Evolutionary conservation across 2,797 vertebrate genomes (phyloP).

Genomic region (Aratinga solstitialis): DNA sequence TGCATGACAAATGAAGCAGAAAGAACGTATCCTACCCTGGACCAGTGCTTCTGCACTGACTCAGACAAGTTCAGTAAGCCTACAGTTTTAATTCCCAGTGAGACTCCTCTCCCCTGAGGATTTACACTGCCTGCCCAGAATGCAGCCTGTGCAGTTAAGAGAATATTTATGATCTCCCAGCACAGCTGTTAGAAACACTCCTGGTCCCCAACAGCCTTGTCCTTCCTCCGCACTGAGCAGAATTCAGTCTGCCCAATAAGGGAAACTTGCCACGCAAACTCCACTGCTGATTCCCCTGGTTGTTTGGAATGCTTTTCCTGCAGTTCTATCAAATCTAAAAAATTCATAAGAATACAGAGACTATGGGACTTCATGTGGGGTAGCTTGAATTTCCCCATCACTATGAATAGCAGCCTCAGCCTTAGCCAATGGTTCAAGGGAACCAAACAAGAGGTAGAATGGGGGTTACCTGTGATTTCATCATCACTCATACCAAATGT

Average conservation of each 20-base stretch:
- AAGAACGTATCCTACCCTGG: neutral
- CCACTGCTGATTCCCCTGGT: neutral
- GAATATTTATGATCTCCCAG: neutral
- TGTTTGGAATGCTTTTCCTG: neutral
- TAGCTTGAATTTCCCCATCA: neutral
- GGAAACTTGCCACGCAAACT: neutral
- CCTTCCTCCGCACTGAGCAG: neutral
- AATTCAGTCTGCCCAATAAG: neutral
- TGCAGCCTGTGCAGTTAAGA: neutral
- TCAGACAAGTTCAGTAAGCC: neutral
- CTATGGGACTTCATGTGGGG: too few relatives aligned
- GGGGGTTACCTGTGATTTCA: neutral
- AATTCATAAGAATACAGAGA: neutral
- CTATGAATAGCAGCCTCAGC: neutral
- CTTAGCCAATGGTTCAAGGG: neutral
- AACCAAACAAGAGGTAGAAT: neutral
- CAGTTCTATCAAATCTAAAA: neutral
- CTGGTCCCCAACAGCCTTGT: neutral
- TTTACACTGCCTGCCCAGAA: neutral
- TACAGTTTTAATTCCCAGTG: neutral
- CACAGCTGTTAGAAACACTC: neutral
- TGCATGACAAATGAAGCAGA: neutral
- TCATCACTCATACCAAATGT: neutral
- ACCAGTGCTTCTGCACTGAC: neutral
- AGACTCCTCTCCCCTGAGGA: neutral